phyloP scores from a whole-genome alignment of 64 coral and sea anemone genomes.

The Dendronephthya gigantea region DNA sequence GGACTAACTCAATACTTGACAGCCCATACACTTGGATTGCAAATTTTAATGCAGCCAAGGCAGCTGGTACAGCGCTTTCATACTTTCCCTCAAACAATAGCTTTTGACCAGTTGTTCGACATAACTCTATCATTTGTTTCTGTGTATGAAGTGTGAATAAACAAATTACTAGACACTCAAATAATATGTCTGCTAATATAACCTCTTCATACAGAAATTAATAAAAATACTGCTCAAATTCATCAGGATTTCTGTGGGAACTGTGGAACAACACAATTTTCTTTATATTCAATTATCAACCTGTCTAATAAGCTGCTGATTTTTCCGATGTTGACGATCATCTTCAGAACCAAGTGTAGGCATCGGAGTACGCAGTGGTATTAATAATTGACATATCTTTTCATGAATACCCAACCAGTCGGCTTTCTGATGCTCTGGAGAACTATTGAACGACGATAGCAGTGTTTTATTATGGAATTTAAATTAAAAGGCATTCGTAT shows the following conservation, averaged over 20 bases:
- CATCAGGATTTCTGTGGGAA: too few species aligned
- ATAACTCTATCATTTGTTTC: slow-evolving; percentile 98
- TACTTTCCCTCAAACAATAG: slow-evolving; percentile 93
- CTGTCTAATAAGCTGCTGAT: slow-evolving; percentile 65
- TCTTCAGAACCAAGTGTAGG: slow-evolving; percentile 92
- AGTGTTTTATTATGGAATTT: too few species aligned
- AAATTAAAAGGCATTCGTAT: too few species aligned
- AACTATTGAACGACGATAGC: too few species aligned
- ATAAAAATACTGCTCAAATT: too few species aligned
- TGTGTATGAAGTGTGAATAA: background rate
- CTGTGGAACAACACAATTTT: too few species aligned
- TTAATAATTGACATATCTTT: slow-evolving; percentile 90
- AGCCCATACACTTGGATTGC: slow-evolving; percentile 92
- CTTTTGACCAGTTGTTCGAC: slow-evolving; percentile 89
- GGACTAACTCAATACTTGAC: slow-evolving; percentile 90
- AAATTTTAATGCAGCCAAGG: slow-evolving; percentile 78
- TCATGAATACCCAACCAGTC: slow-evolving; percentile 98
- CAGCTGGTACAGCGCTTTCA: slow-evolving; percentile 85
- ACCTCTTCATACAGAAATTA: too few species aligned
- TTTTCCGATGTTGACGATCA: slow-evolving; percentile 83
- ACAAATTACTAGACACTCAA: too few species aligned
- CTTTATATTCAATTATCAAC: slow-evolving; percentile 16
- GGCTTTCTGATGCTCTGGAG: slow-evolving; percentile 83
- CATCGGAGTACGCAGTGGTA: slow-evolving; percentile 66
- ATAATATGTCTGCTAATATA: too few species aligned